Evolutionary conservation across 1,140 invertebrate genomes (phyloP).

Genomic region (Drosophila mauritiana): DNA sequence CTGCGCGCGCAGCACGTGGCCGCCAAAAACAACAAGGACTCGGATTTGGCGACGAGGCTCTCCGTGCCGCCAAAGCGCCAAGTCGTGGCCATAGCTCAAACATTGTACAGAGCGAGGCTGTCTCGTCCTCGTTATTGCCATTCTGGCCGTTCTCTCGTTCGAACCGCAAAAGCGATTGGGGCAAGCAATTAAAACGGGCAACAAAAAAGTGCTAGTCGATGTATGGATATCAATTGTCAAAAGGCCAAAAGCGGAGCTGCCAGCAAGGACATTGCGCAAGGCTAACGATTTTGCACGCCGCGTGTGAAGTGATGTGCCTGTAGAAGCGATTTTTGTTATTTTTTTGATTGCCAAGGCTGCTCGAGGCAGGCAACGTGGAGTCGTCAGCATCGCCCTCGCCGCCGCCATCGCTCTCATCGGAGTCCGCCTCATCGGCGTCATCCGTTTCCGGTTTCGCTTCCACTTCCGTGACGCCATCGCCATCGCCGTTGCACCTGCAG

Average conservation of each 20-base stretch:
- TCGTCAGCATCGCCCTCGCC: conserved; percentile 62
- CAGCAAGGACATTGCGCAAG: conserved; percentile 60
- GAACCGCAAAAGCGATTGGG: conserved; percentile 40
- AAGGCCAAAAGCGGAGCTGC: conserved; percentile 60
- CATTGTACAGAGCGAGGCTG: conserved; percentile 39
- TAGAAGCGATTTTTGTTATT: conserved; percentile 12
- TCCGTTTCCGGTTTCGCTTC: conserved; percentile 26
- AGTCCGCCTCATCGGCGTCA: conserved; percentile 18
- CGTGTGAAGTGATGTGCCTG: conserved; percentile 53
- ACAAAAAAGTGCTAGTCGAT: conserved; percentile 37
- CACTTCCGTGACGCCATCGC: conserved; percentile 37
- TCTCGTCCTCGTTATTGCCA: conserved; percentile 72
- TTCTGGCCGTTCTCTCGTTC: conserved; percentile 51
- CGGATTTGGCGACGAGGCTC: conserved; percentile 28
- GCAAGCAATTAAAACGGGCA: conserved; percentile 55
- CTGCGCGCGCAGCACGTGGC: conserved; percentile 81
- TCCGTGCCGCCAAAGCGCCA: conserved; percentile 27
- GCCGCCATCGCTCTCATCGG: conserved; percentile 46
- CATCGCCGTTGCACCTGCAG: conserved; percentile 63
- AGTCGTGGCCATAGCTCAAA: conserved; percentile 26
- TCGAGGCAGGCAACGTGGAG: conserved; percentile 61
- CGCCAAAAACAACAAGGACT: conserved; percentile 54
- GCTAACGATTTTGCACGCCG: conserved; percentile 60
- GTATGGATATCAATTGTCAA: conserved; percentile 64
- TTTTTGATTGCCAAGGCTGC: conserved; percentile 62